Base-by-base conservation (phyloP, 2,888 invertebrate species). In the Hyposoter dolosus region DNA sequence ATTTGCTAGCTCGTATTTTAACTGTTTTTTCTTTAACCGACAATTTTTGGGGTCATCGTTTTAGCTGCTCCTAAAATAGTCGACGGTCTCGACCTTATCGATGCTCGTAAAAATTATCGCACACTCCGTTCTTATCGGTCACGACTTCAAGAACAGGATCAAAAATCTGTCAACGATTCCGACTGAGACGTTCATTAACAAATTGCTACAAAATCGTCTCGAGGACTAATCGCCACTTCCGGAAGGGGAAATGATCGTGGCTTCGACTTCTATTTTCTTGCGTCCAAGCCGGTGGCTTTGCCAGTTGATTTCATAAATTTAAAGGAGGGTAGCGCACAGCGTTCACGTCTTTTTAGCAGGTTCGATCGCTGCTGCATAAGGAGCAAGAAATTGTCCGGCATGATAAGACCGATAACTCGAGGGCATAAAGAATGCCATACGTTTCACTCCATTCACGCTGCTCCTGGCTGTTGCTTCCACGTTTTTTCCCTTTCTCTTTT, bases 331-430 rank as follows among this genome's bases (percentile, higher is more conserved):
- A 84, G 83, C 74, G 10, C 17, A 19, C n/a, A 19, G 40, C 71
- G 50, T 50, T 72, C 85, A 68, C 83, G 84, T 82, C 80, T 87
- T 88, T 85, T 87, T 85, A 83, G 89, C 83, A 88, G 88, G 90
- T 89, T 90, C 89, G 91, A 91, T 92, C 92, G 91, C 91, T 91
- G 45, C 45, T 56, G 19, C 40, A 40, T 19, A 65, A 75, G 68
- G 68, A 35, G 47, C 32, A 35, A 77, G 66, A 53, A 72, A 68
- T 65, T 50, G 90, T 91, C 86, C 90, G 89, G 90, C 89, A 89
- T 88, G 92, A 93, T 93, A 93, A 93, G 90, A 50, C 90, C 89
- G 93, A 93, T 93, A 93, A 93, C 91, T 65, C 89, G 35, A 71
- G 47, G 74, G 89, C 88, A 92, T 92, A 92, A 92, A 93, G 92